Conservation (phyloP, 2,888 invertebrate genomes). For the Netelia inedita region DNA sequence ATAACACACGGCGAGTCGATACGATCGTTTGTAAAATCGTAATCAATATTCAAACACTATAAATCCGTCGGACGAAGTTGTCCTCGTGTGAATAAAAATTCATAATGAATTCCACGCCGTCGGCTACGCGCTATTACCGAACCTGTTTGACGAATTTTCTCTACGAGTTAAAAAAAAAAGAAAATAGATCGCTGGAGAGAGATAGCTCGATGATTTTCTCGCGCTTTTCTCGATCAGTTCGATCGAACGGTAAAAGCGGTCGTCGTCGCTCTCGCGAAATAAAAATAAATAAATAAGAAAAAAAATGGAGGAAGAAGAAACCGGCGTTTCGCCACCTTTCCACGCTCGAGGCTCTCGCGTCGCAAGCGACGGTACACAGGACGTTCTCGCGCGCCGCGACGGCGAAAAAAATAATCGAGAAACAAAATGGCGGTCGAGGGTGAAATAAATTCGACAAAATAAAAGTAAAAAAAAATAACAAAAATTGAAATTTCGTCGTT, state of each 20-base stretch:
- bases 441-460: not conserved
- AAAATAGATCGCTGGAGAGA: not conserved
- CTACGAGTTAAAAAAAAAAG: not conserved
- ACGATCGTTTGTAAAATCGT: not conserved
- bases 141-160: constrained; percentile 42
- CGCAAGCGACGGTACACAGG: constrained; percentile 8
- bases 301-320: constrained; percentile 26
- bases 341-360: constrained; percentile 39
- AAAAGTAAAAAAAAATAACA: not conserved
- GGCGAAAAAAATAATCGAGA: not conserved
- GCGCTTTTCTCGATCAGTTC: constrained; percentile 41
- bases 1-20: not conserved
- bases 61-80: constrained; percentile 3
- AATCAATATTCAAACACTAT: constrained; percentile 4
- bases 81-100: not conserved
- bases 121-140: not conserved
- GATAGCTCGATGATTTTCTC: constrained; percentile 2
- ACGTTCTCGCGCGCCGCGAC: constrained; percentile 25
- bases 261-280: constrained; percentile 12
- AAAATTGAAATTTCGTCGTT: too few relatives aligned
- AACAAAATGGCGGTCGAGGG: not conserved
- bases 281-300: constrained; percentile 38
- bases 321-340: constrained; percentile 54
- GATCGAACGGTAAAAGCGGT: constrained; percentile 62
- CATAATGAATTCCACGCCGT: not conserved